phyloP scores from a whole-genome alignment of 2,113 vertebrate species.

The Cheilinus undulatus region DNA sequence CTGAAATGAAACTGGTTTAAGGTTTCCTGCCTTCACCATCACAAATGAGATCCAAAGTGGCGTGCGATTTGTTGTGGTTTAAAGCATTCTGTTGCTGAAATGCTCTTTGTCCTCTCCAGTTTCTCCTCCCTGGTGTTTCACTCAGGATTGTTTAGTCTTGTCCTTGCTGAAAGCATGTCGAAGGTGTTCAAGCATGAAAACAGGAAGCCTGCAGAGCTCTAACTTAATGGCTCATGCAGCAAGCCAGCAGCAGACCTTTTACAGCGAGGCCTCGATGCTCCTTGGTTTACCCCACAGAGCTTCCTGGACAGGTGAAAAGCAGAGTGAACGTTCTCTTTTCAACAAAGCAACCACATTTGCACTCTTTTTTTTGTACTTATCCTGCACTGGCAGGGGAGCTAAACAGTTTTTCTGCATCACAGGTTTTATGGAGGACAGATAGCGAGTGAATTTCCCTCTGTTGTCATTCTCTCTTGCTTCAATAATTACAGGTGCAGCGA shows the following conservation, averaged over 20 bases:
- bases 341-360: slow-evolving; percentile 31
- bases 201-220: slow-evolving; percentile 70
- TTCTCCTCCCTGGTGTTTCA: slow-evolving; percentile 53
- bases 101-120: slow-evolving; percentile 45
- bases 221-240: slow-evolving; percentile 68
- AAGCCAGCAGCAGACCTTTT: slow-evolving; percentile 52
- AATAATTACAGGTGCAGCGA: slow-evolving; percentile 61
- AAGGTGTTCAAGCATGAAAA: slow-evolving; percentile 72
- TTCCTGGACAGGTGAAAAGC: slow-evolving; percentile 57
- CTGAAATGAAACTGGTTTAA: slow-evolving; percentile 52
- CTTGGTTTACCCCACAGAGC: slow-evolving; percentile 50
- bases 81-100: slow-evolving; percentile 24
- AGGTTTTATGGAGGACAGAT: slow-evolving; percentile 54
- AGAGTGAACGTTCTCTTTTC: slow-evolving; percentile 6
- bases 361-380: slow-evolving; percentile 33
- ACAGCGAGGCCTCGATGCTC: slow-evolving; percentile 45
- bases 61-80: slow-evolving; percentile 42
- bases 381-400: slow-evolving; percentile 15
- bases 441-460: slow-evolving; percentile 49
- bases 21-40: slow-evolving; percentile 54
- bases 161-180: slow-evolving; percentile 67
- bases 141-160: slow-evolving; percentile 67
- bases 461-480: slow-evolving; percentile 64
- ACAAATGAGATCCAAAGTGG: slow-evolving; percentile 35
- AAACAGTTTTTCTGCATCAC: slow-evolving; percentile 60